phyloP scores from a whole-genome alignment of 2,888 invertebrate species.

The Conus canariensis region DNA sequence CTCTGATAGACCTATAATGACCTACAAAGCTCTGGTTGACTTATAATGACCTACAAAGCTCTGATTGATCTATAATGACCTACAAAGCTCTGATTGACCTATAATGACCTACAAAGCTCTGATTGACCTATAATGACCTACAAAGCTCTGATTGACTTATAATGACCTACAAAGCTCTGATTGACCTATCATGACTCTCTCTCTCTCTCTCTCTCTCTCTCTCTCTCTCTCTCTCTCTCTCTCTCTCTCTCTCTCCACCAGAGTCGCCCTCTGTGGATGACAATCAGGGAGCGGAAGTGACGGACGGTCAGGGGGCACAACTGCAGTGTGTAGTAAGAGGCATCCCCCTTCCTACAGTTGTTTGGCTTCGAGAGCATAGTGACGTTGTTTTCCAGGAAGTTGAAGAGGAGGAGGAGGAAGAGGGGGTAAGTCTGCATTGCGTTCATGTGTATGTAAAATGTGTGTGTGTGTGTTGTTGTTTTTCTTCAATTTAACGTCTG shows the following conservation, averaged over 20 bases:
- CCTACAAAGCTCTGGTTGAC: too few relatives aligned
- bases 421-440: neutral
- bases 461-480: neutral
- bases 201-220: too few relatives aligned
- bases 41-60: too few relatives aligned
- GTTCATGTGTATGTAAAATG: neutral
- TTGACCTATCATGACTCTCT: too few relatives aligned
- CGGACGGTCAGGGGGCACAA: conserved; percentile 30
- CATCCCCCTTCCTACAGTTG: conserved; percentile 47
- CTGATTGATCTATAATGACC: too few relatives aligned
- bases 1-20: too few relatives aligned
- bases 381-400: conserved; percentile 33
- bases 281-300: conserved; percentile 32
- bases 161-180: too few relatives aligned
- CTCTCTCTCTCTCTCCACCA: neutral
- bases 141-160: too few relatives aligned
- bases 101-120: too few relatives aligned
- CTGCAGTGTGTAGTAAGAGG: conserved; percentile 48
- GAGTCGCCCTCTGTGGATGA: conserved; percentile 42
- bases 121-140: too few relatives aligned
- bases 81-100: too few relatives aligned
- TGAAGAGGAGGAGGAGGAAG: neutral
- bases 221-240: neutral
- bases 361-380: conserved; percentile 45
- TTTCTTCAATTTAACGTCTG: too few relatives aligned